Conservation (phyloP, 2,113 vertebrate genomes). For the Mustela lutreola region DNA sequence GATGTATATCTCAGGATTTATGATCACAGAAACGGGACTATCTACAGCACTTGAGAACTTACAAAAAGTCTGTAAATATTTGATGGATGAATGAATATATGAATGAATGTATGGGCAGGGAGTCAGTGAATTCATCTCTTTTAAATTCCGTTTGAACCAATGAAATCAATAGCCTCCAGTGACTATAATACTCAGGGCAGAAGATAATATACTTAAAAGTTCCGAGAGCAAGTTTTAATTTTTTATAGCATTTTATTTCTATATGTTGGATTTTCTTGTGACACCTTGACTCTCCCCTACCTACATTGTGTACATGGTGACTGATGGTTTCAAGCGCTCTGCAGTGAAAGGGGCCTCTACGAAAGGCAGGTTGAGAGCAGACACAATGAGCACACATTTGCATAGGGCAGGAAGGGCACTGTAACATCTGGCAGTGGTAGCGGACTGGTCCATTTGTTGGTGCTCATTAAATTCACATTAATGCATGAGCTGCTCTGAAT, state of each 20-base stretch:
- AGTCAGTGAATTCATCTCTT: slow-evolving; percentile 8
- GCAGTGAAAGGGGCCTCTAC: neutral
- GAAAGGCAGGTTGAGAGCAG: slow-evolving; percentile 51
- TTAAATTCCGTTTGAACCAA: neutral
- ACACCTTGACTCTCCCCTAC: neutral
- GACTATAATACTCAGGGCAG: neutral
- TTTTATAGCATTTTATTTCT: slow-evolving; percentile 8
- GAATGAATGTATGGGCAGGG: neutral
- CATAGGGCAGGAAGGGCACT: slow-evolving; percentile 85
- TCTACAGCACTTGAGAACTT: neutral
- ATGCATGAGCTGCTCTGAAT: slow-evolving; percentile 84
- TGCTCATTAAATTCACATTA: slow-evolving; percentile 89
- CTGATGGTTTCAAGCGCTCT: slow-evolving; percentile 3
- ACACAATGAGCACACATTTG: slow-evolving; percentile 71
- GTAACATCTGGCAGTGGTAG: slow-evolving; percentile 87
- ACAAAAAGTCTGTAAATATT: neutral
- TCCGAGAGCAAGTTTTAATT: neutral
- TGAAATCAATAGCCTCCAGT: neutral
- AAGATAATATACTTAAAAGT: neutral
- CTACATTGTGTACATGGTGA: neutral
- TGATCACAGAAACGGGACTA: neutral
- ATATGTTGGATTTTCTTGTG: neutral
- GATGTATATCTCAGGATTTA: neutral
- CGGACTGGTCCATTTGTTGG: slow-evolving; percentile 85
- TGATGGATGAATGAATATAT: neutral